Evolutionary conservation across 2,888 invertebrate genomes (phyloP), one percentile per base, ranked within the genome.

Genomic region (Drosophila limbata): DNA sequence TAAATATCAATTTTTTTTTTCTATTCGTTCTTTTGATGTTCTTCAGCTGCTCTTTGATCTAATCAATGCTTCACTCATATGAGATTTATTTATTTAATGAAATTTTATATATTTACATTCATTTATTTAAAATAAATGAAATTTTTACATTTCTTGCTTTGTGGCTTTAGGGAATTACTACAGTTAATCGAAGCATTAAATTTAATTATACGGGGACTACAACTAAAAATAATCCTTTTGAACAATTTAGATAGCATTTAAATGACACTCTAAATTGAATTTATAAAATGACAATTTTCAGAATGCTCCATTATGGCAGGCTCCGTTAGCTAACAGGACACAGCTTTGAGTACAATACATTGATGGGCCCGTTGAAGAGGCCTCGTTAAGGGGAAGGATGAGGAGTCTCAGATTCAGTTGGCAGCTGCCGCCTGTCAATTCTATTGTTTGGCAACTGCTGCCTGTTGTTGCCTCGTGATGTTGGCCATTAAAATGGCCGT

Each of bases 391-490:
- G 4, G n/a, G 13, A 21, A 21, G 21, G 19, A 11, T 11, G 21
- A 21, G 48, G 42, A 2, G 33, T 37, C 57, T 40, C 50, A 28
- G 39, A 50, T 42, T 47, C 45, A 66, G 37, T 21, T 45, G 45
- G 55, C 56, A 60, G 42, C 47, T 71, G 79, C 25, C 42, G 67
- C 52, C 56, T 50, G 68, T 75, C 62, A 69, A 60, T 59, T 82
- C 84, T 71, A 84, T 86, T 83, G 81, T 78, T 73, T 81, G 84
- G 56, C 69, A 67, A 61, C 69, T 67, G 75, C 61, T 69, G 52
- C 35, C 31, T 57, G 52, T 19, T 60, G 51, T 47, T 56, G 47
- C 31, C 59, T 73, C 75, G 45, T 73, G 75, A 67, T 83, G 79
- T 60, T 61, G 71, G 39, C 73, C 84, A 83, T 86, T 75, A 73